These are phyloP conservation scores for Ammospiza nelsoni DNA, from an alignment of 2,113 vertebrate species.

Conservation along the genomic window DNA sequence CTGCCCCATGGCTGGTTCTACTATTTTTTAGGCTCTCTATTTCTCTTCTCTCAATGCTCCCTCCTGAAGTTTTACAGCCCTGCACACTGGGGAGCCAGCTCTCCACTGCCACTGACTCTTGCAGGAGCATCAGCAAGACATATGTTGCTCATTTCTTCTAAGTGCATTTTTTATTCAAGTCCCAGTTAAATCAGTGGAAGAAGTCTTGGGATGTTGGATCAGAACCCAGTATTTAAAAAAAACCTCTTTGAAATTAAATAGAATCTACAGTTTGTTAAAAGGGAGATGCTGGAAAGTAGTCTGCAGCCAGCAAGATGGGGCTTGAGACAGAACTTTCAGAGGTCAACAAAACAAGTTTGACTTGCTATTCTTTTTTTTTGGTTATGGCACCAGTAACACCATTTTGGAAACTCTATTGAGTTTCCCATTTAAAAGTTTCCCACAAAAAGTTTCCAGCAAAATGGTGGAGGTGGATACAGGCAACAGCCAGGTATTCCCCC, in stretches of 20 bases:
- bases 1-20: neutral
- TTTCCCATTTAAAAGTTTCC: neutral
- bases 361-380: neutral
- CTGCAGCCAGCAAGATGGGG: neutral
- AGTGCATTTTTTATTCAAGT: slow-evolving; percentile 17
- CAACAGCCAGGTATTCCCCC: neutral
- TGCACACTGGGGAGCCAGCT: neutral
- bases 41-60: neutral
- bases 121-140: neutral
- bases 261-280: neutral
- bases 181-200: neutral
- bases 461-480: neutral
- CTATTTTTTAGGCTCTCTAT: neutral
- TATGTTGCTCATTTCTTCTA: slow-evolving; percentile 23
- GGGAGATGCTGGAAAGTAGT: neutral
- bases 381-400: neutral
- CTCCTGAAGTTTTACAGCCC: slow-evolving; percentile 25
- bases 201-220: neutral
- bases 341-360: neutral
- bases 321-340: neutral
- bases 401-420: neutral
- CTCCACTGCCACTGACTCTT: neutral
- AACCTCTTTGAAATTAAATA: neutral
- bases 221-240: neutral
- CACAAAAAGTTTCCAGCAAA: neutral